A percentile compares a stretch with the other conserved stretches of the same genome.
Evolutionary conservation across 2,888 invertebrate species (phyloP).

Genomic region (Melitaea athalia): DNA sequence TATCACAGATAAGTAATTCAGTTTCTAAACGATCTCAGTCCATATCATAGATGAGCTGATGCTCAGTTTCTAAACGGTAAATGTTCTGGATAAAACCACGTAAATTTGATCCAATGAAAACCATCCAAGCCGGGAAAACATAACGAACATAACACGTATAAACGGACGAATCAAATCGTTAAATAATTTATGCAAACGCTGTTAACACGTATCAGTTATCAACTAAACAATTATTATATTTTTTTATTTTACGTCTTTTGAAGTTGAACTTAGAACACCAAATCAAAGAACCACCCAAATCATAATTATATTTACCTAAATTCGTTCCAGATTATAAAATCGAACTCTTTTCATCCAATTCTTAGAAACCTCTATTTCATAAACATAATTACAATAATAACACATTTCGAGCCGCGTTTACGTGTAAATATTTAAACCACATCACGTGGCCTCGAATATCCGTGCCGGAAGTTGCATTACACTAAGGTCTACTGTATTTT

Average conservation of each 20-base stretch:
- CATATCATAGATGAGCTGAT: too few relatives aligned
- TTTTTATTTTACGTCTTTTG: too few relatives aligned
- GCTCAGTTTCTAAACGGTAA: too few relatives aligned
- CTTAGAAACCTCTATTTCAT: not conserved
- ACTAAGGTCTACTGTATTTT: not conserved
- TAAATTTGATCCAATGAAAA: not conserved
- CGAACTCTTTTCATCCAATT: not conserved
- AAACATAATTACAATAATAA: not conserved
- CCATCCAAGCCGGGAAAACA: not conserved
- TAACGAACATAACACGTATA: too few relatives aligned
- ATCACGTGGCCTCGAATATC: constrained; percentile 3
- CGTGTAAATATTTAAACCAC: not conserved
- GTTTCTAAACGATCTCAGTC: too few relatives aligned
- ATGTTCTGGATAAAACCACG: too few relatives aligned
- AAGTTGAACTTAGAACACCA: too few relatives aligned
- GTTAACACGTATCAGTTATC: not conserved
- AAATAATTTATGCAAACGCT: not conserved
- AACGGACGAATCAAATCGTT: not conserved
- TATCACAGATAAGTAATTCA: too few relatives aligned
- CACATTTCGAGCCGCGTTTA: constrained; percentile 3
- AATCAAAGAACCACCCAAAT: too few relatives aligned
- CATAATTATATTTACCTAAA: too few relatives aligned
- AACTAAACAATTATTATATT: too few relatives aligned
- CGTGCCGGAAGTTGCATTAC: constrained; percentile 1
- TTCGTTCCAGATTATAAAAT: too few relatives aligned